Evolutionary conservation across 35 echinoderm and acorn worm species (phyloP).

Genomic region (Nesometra sesokonis): DNA sequence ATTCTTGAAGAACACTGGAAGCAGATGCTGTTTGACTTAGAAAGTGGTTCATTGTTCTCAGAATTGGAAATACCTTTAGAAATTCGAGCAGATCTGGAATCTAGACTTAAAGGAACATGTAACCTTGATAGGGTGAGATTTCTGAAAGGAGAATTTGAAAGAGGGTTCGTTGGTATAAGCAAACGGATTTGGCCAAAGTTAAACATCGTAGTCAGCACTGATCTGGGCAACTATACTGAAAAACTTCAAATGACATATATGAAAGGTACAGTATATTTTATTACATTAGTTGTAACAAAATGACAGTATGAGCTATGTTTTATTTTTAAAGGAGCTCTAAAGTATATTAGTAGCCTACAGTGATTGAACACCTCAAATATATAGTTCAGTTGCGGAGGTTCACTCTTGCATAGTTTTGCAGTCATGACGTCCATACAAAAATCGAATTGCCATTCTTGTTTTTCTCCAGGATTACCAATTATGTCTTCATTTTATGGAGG

Average conservation of each 20-base stretch:
- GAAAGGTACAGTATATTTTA: too few relatives aligned
- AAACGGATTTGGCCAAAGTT: slow-evolving; percentile 61
- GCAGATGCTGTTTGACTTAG: background rate
- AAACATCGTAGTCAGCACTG: slow-evolving; percentile 10
- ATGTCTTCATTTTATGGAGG: too few relatives aligned
- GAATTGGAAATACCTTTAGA: background rate
- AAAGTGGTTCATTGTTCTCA: background rate
- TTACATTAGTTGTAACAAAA: too few relatives aligned
- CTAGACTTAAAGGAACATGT: background rate
- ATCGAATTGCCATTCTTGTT: too few relatives aligned
- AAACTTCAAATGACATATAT: slow-evolving; percentile 32
- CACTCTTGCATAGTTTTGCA: too few relatives aligned
- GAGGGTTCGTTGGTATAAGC: slow-evolving; percentile 60
- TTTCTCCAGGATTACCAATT: too few relatives aligned
- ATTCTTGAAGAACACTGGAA: background rate
- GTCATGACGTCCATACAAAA: too few relatives aligned
- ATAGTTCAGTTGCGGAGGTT: too few relatives aligned
- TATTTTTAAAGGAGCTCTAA: too few relatives aligned
- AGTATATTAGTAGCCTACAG: too few relatives aligned
- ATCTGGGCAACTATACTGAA: slow-evolving; percentile 8
- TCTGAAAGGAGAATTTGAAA: slow-evolving; percentile 44
- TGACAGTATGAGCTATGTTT: too few relatives aligned
- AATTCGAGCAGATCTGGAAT: background rate
- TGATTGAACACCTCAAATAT: too few relatives aligned
- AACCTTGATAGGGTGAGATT: slow-evolving; percentile 39